These are phyloP conservation scores for Telmatherina bonti DNA, from an alignment of 2,797 vertebrate genomes.

Conservation along the genomic window DNA sequence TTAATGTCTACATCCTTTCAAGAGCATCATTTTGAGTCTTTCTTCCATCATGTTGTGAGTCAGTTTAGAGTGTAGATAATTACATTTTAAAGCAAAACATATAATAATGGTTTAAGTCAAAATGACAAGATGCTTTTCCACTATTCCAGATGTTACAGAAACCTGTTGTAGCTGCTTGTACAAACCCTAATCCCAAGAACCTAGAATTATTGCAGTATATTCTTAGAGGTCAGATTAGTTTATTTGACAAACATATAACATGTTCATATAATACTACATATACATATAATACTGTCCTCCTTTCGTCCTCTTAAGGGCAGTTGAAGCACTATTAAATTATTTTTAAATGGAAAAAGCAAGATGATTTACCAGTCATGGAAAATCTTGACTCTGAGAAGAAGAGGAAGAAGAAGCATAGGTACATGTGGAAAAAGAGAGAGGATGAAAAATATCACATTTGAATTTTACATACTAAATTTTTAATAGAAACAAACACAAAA, in stretches of 20 bases:
- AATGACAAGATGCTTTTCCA: not conserved
- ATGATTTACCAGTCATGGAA: constrained; percentile 57
- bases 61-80: not conserved
- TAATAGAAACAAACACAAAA: constrained; percentile 21
- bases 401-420: constrained; percentile 8
- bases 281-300: too few species aligned
- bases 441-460: constrained; percentile 62
- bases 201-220: constrained; percentile 14
- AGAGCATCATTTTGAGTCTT: not conserved
- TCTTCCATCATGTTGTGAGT: not conserved
- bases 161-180: constrained; percentile 1
- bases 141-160: not conserved
- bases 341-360: constrained; percentile 53
- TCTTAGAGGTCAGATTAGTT: constrained; percentile 3
- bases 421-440: constrained; percentile 27
- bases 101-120: not conserved
- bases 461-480: constrained; percentile 12
- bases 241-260: constrained; percentile 27
- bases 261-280: too few species aligned
- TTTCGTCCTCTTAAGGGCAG: too few species aligned
- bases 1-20: not conserved
- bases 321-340: too few species aligned
- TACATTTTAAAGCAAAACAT: not conserved
- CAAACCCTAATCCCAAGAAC: constrained; percentile 13
- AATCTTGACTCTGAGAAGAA: constrained; percentile 55